Conservation (phyloP, 2,888 invertebrate species). For the Seira ritae region DNA sequence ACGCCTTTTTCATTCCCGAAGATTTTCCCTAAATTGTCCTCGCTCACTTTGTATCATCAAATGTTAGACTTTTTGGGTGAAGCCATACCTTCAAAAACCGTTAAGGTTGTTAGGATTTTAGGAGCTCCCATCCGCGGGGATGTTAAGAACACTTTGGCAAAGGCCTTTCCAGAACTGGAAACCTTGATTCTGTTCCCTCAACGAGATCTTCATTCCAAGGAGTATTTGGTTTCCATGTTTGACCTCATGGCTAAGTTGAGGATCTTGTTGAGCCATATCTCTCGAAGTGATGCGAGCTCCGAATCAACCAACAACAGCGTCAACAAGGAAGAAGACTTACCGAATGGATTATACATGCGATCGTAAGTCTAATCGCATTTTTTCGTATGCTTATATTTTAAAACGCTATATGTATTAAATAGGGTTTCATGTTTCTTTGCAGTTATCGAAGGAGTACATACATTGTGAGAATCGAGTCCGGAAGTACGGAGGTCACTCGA, state of each 20-base stretch:
- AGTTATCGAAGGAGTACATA: slow-evolving; percentile 43
- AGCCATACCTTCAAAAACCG: slow-evolving; percentile 39
- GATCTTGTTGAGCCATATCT: slow-evolving; percentile 42
- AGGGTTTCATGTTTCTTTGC: too few species aligned
- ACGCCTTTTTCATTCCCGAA: slow-evolving; percentile 47
- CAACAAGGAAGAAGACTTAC: slow-evolving; percentile 48
- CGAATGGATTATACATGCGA: slow-evolving; percentile 41
- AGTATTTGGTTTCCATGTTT: slow-evolving; percentile 51
- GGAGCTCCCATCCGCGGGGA: slow-evolving; percentile 45
- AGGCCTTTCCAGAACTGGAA: slow-evolving; percentile 43
- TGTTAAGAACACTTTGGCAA: slow-evolving; percentile 37
- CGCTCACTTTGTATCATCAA: slow-evolving; percentile 49
- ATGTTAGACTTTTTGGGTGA: slow-evolving; percentile 47
- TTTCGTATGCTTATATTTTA: too few species aligned
- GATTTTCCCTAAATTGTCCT: slow-evolving; percentile 49
- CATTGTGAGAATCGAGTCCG: slow-evolving; percentile 46
- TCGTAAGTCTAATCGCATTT: slow-evolving; percentile 40
- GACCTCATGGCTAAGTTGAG: slow-evolving; percentile 37
- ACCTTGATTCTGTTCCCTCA: slow-evolving; percentile 48
- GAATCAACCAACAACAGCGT: slow-evolving; percentile 27
- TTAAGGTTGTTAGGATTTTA: slow-evolving; percentile 46
- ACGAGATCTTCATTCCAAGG: slow-evolving; percentile 39
- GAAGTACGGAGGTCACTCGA: slow-evolving; percentile 31
- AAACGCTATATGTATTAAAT: too few species aligned
- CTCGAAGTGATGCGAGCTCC: slow-evolving; percentile 32